phyloP scores from a whole-genome alignment of 30 jellyfish, hydroid and myxozoan species.

The Chrysaora quinquecirrha region DNA sequence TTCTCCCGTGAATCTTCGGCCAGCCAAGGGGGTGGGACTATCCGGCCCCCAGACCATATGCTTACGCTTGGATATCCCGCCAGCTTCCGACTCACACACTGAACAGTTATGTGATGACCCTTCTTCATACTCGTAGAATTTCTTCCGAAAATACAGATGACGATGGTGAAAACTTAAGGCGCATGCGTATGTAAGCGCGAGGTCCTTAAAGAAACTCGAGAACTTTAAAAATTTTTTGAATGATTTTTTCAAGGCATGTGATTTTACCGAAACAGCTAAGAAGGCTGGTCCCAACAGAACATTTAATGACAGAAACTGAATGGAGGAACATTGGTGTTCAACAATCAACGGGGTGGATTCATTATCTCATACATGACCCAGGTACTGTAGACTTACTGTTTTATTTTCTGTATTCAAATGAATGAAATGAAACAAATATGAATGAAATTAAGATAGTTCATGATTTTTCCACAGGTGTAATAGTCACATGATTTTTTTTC shows the following conservation, averaged over 20 bases:
- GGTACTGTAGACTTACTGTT: constrained; percentile 35
- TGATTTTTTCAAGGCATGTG: constrained; percentile 68
- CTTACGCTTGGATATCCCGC: no score
- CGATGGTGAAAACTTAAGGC: background rate
- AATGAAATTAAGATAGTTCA: background rate
- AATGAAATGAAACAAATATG: background rate
- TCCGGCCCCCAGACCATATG: no score
- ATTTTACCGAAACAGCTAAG: constrained; percentile 70
- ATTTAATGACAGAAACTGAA: constrained; percentile 90
- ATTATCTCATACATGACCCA: constrained; percentile 82
- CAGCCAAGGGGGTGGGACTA: no score
- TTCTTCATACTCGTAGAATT: no score
- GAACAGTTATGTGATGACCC: no score
- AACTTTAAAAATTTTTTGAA: background rate
- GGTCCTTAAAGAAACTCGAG: background rate
- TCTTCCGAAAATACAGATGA: no score
- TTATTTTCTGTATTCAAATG: background rate
- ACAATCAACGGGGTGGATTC: constrained; percentile 94
- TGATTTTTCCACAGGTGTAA: background rate
- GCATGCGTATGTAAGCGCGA: background rate
- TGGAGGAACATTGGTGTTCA: constrained; percentile 94
- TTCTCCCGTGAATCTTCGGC: no score
- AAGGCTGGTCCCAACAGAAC: constrained; percentile 52
- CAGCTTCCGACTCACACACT: no score
- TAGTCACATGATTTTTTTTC: background rate